Evolutionary conservation across 2,888 invertebrate species (phyloP).

Genomic region (Polyommatus icarus): DNA sequence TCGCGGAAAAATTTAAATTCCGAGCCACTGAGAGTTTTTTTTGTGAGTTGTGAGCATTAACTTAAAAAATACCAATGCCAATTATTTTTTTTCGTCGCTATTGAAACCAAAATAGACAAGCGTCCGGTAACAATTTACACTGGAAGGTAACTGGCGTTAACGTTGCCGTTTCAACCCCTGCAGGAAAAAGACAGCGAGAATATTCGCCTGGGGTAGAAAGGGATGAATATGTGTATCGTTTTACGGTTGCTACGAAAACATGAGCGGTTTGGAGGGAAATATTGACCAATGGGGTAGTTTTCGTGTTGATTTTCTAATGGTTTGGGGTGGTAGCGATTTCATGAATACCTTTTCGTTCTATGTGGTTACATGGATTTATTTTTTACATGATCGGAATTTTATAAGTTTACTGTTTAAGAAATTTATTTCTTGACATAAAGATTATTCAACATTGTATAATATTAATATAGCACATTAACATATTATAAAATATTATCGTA

Average conservation of each 20-base stretch:
- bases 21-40: slow-evolving; percentile 34
- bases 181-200: slow-evolving; percentile 54
- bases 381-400: slow-evolving; percentile 3
- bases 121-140: slow-evolving; percentile 72
- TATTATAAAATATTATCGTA: neutral
- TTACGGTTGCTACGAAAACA: slow-evolving; percentile 61
- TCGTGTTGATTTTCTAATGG: slow-evolving; percentile 30
- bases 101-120: slow-evolving; percentile 37
- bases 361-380: slow-evolving; percentile 18
- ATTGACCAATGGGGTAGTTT: slow-evolving; percentile 57
- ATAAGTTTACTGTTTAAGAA: neutral
- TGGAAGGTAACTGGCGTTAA: slow-evolving; percentile 67
- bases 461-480: neutral
- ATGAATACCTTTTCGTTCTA: slow-evolving; percentile 27
- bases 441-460: neutral
- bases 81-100: neutral
- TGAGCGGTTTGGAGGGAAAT: slow-evolving; percentile 53
- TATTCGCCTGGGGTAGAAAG: slow-evolving; percentile 48
- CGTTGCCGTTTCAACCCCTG: slow-evolving; percentile 58
- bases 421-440: neutral
- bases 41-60: slow-evolving; percentile 34
- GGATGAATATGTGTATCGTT: slow-evolving; percentile 57
- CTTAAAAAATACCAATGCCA: neutral
- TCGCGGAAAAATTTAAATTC: slow-evolving; percentile 38
- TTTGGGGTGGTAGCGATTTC: neutral